A percentile compares a stretch with the other conserved stretches of the same genome.
Conservation (phyloP, 2,113 vertebrate species). For the Chionomys nivalis region DNA sequence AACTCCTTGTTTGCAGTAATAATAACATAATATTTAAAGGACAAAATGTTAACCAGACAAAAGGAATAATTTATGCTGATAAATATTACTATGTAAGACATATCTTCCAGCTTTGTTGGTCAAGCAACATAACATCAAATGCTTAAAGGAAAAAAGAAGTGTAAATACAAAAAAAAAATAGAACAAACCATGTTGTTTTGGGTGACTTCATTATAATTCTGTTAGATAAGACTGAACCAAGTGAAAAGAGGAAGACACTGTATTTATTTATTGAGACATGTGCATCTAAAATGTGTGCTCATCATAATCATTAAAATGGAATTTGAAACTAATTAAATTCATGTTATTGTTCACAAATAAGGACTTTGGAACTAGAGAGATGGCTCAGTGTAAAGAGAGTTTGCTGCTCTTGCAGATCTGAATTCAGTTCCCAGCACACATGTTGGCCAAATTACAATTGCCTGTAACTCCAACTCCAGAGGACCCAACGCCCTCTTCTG, state of each 20-base stretch:
- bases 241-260: not conserved
- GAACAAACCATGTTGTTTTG: not conserved
- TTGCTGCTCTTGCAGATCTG: not conserved
- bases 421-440: too few relatives aligned
- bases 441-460: too few relatives aligned
- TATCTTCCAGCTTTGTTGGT: not conserved
- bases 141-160: not conserved
- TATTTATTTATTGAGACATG: not conserved
- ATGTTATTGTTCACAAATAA: not conserved
- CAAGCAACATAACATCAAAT: not conserved
- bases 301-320: slow-evolving; percentile 32
- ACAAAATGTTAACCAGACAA: slow-evolving; percentile 14
- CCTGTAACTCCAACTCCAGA: not conserved
- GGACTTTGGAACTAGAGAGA: not conserved
- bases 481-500: not conserved
- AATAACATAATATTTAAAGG: not conserved
- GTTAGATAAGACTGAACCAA: not conserved
- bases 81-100: slow-evolving; percentile 12
- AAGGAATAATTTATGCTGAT: not conserved
- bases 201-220: not conserved
- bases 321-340: slow-evolving; percentile 17
- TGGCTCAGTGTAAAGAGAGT: not conserved
- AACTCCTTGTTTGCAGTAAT: not conserved
- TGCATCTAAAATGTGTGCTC: not conserved
- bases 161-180: not conserved